These are phyloP conservation scores for Drosophila pseudotakahashii DNA, from an alignment of 2,888 invertebrate species.

Conservation along the genomic window DNA sequence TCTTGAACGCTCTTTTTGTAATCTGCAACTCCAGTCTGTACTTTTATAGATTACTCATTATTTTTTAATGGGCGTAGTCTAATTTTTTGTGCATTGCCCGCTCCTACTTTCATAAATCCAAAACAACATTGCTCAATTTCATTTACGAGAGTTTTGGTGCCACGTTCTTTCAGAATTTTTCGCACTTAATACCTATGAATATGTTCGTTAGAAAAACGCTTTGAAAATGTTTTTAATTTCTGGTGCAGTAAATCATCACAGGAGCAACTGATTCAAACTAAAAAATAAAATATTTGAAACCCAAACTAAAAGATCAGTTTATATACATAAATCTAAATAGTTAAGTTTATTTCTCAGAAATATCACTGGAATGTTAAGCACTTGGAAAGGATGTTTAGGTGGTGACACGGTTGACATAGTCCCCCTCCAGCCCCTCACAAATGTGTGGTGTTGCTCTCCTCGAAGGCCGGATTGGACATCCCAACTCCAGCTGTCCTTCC, in stretches of 20 bases:
- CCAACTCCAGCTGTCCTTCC: slow-evolving; percentile 45
- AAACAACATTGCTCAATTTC: not conserved
- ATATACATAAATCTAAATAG: slow-evolving; percentile 13
- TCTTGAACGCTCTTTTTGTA: too few relatives aligned
- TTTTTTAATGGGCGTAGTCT: not conserved
- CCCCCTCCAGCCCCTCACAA: slow-evolving; percentile 55
- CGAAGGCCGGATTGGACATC: slow-evolving; percentile 74
- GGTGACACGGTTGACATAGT: slow-evolving; percentile 10
- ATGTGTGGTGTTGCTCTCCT: slow-evolving; percentile 81
- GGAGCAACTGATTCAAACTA: not conserved
- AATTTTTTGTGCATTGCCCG: too few relatives aligned
- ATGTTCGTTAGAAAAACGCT: too few relatives aligned
- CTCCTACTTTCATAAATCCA: not conserved
- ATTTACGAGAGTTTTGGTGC: not conserved
- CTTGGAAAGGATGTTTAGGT: slow-evolving; percentile 11
- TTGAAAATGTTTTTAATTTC: not conserved
- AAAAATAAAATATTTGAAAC: not conserved
- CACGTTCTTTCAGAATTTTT: not conserved
- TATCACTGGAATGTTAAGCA: slow-evolving; percentile 59
- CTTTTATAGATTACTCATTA: not conserved
- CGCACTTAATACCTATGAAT: not conserved
- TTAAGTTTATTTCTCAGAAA: slow-evolving; percentile 58
- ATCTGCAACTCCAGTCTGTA: not conserved
- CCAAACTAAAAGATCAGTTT: not conserved
- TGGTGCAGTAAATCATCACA: not conserved